Conservation (phyloP, 2,888 invertebrate genomes). For the Oligia strigilis region DNA sequence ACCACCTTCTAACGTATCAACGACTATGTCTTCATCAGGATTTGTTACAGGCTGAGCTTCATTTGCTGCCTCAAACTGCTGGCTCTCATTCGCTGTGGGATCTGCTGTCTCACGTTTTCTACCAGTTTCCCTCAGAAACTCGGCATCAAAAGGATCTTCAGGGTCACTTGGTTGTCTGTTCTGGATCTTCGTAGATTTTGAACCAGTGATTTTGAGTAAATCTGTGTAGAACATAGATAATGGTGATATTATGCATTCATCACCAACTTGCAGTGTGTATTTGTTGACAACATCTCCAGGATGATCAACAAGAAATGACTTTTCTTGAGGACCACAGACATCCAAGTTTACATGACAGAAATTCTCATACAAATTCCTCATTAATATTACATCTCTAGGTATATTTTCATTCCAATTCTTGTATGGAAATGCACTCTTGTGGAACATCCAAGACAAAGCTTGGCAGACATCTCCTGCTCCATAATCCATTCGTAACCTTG, state of each 20-base stretch:
- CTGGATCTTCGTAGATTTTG: conserved; percentile 93
- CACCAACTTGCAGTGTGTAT: conserved; percentile 95
- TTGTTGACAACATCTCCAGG: conserved; percentile 92
- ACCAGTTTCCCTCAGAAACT: conserved; percentile 97
- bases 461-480: conserved; percentile 98
- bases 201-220: conserved; percentile 95
- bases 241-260: conserved; percentile 98
- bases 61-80: conserved; percentile 88
- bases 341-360: conserved; percentile 98
- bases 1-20: conserved; percentile 91
- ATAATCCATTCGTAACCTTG: conserved; percentile 95
- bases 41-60: conserved; percentile 88
- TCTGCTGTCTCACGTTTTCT: conserved; percentile 89
- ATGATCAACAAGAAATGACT: conserved; percentile 94
- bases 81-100: conserved; percentile 83
- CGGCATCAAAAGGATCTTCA: conserved; percentile 98
- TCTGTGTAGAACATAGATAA: conserved; percentile 97
- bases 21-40: conserved; percentile 93
- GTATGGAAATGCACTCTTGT: conserved; percentile 97
- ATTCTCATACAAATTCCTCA: conserved; percentile 96
- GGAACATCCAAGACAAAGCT: conserved; percentile 96
- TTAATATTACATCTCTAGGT: conserved; percentile 94
- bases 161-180: conserved; percentile 94
- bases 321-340: conserved; percentile 96
- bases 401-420: conserved; percentile 94